Percentiles rank a stretch among this genome's conserved stretches.
These are phyloP conservation scores for Drosophila eohydei DNA, from an alignment of 2,888 invertebrate species.

Conservation along the genomic window DNA sequence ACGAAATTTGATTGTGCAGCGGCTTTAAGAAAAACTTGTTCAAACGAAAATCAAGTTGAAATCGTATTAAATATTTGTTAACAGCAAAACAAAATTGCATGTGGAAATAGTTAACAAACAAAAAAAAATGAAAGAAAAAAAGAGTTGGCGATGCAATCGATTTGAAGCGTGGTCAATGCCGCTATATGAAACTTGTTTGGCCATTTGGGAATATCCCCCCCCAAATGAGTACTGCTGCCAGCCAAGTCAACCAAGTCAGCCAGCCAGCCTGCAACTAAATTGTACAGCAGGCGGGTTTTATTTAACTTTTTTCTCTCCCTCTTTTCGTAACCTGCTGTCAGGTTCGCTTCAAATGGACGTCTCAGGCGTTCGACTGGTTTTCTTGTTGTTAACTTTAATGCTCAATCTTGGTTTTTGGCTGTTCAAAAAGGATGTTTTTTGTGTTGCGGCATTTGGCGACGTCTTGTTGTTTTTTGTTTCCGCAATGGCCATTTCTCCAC, in stretches of 20 bases:
- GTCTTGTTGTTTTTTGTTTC: slow-evolving; percentile 75
- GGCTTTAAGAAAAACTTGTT: slow-evolving; percentile 18
- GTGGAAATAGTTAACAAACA: slow-evolving; percentile 72
- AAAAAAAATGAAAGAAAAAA: slow-evolving; percentile 5
- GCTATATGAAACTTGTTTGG: slow-evolving; percentile 62
- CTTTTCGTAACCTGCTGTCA: slow-evolving; percentile 49
- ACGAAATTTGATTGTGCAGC: slow-evolving; percentile 9
- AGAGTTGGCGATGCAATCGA: slow-evolving; percentile 66
- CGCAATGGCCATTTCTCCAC: slow-evolving; percentile 69
- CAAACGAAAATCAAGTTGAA: slow-evolving; percentile 58
- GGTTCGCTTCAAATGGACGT: slow-evolving; percentile 50
- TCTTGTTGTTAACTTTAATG: slow-evolving; percentile 17
- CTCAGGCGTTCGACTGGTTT: slow-evolving; percentile 48
- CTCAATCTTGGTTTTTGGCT: slow-evolving; percentile 52
- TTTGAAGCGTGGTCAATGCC: slow-evolving; percentile 74
- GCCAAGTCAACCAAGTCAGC: background rate
- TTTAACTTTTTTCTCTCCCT: background rate
- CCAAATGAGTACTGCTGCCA: slow-evolving; percentile 24
- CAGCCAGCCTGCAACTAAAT: slow-evolving; percentile 37
- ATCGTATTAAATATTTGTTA: slow-evolving; percentile 73
- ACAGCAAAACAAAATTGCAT: slow-evolving; percentile 61
- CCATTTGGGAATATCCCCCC: slow-evolving; percentile 56
- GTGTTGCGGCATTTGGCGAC: slow-evolving; percentile 57
- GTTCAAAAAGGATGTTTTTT: slow-evolving; percentile 64
- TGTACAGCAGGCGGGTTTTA: slow-evolving; percentile 39